These are phyloP conservation scores for Caradrina kadenii DNA, from an alignment of 2,888 invertebrate genomes.

Conservation along the genomic window DNA sequence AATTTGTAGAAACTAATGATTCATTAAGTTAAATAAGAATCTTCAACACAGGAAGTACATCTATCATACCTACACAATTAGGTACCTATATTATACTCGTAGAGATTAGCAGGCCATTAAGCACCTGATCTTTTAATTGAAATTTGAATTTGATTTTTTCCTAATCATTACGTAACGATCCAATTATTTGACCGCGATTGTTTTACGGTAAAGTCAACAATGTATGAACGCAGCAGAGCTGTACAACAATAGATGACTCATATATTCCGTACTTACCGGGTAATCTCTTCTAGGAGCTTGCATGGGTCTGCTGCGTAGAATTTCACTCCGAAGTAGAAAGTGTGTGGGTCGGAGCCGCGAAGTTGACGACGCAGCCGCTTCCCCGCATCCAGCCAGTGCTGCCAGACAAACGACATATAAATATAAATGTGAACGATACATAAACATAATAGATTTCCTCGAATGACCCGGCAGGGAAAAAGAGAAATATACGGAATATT, in stretches of 20 bases:
- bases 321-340: constrained; percentile 98
- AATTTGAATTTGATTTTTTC: neutral
- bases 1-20: constrained; percentile 16
- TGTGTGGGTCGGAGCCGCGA: constrained; percentile 94
- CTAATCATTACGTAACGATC: neutral
- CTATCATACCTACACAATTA: neutral
- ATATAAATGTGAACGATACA: constrained; percentile 27
- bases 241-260: constrained; percentile 36
- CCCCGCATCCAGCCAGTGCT: constrained; percentile 98
- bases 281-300: constrained; percentile 98
- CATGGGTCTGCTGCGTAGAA: constrained; percentile 99
- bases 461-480: constrained; percentile 2
- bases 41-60: constrained; percentile 8
- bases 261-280: constrained; percentile 91
- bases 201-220: constrained; percentile 14
- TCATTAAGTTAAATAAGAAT: neutral
- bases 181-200: constrained; percentile 18
- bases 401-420: constrained; percentile 48
- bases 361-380: constrained; percentile 97
- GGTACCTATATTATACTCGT: neutral
- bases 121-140: neutral
- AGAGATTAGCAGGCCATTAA: neutral
- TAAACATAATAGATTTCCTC: constrained; percentile 45
- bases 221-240: constrained; percentile 7
- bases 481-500: constrained; percentile 27